phyloP scores from a whole-genome alignment of 2,797 vertebrate species.

The Anabacerthia variegaticeps region DNA sequence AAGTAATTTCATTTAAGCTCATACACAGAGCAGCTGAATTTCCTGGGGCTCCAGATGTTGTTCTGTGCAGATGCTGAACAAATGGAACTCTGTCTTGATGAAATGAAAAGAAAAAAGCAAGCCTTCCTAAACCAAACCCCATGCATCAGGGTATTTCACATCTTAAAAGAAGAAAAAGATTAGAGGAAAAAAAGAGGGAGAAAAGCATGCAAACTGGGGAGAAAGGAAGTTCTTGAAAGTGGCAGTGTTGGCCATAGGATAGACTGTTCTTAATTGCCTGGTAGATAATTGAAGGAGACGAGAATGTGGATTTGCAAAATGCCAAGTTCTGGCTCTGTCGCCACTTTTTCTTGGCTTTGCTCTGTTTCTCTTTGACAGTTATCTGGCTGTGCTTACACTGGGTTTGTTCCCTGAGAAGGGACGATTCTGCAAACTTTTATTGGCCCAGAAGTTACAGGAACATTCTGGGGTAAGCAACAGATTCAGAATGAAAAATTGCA shows the following conservation, averaged over 20 bases:
- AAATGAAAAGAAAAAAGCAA: conserved; percentile 53
- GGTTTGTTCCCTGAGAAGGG: conserved; percentile 27
- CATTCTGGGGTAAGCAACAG: neutral
- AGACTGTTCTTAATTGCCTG: conserved; percentile 9
- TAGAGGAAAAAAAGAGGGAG: neutral
- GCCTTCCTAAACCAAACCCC: conserved; percentile 29
- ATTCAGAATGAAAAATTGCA: neutral
- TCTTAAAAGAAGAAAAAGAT: neutral
- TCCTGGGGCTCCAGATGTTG: conserved; percentile 89
- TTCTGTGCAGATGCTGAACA: conserved; percentile 84
- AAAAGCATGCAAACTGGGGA: conserved; percentile 3
- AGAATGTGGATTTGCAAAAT: conserved; percentile 44
- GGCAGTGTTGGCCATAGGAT: neutral
- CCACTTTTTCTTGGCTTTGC: conserved; percentile 9
- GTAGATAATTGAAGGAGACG: neutral
- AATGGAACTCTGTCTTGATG: conserved; percentile 82
- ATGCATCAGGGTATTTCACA: conserved; percentile 37
- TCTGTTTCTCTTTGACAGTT: conserved; percentile 22
- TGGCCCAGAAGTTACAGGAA: conserved; percentile 23
- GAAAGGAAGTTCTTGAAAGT: conserved; percentile 17
- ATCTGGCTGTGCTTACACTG: conserved; percentile 17
- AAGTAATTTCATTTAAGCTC: conserved; percentile 80
- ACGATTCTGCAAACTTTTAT: neutral
- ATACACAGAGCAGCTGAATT: conserved; percentile 82
- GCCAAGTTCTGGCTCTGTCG: neutral